Conservation (phyloP, 2,797 vertebrate genomes). For the Oophaga sylvatica region DNA sequence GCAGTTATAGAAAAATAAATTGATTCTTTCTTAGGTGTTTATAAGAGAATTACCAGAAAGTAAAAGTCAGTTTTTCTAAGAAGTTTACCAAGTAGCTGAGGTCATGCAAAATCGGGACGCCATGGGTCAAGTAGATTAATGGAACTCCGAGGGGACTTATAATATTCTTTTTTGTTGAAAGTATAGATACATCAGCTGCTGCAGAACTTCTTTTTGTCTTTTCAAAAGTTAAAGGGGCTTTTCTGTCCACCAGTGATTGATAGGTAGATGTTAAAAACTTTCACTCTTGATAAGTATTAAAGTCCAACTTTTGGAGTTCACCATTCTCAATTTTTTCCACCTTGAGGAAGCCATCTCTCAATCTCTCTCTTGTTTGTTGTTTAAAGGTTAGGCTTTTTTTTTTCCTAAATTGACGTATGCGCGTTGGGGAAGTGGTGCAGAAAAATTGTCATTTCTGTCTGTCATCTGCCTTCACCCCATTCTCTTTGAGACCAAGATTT, state of each 20-base stretch:
- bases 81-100: neutral
- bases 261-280: too few relatives aligned
- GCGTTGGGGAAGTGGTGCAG: conserved; percentile 12
- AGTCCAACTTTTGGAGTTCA: neutral
- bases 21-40: neutral
- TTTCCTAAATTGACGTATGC: conserved; percentile 24
- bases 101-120: neutral
- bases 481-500: conserved; percentile 6
- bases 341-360: neutral
- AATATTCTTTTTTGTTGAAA: too few relatives aligned
- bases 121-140: too few relatives aligned
- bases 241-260: too few relatives aligned
- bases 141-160: too few relatives aligned
- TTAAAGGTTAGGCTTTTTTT: conserved; percentile 13
- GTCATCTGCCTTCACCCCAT: neutral
- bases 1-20: conserved; percentile 10
- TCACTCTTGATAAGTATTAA: neutral
- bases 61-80: neutral
- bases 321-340: neutral
- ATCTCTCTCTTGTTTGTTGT: neutral
- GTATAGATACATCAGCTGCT: neutral
- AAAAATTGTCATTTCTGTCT: conserved; percentile 29
- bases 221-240: neutral
- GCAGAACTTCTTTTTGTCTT: neutral
- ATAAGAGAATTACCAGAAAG: neutral